Conservation (phyloP, 2,888 invertebrate species). For the Seira sanloemensis region DNA sequence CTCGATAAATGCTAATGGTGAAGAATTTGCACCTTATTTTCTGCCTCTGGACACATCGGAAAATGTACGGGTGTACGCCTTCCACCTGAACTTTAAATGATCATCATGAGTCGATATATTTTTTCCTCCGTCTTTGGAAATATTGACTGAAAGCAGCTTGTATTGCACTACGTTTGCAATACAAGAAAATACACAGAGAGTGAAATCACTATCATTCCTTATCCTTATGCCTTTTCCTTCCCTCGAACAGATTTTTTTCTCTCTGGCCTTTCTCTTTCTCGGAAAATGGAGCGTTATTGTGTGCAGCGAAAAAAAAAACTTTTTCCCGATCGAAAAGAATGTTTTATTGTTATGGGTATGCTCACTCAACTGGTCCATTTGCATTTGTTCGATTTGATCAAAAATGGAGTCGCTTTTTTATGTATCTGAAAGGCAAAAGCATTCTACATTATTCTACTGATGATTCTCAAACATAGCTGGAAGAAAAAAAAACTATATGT, state of each 20-base stretch:
- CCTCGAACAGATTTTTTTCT: not conserved
- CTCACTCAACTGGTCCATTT: conserved; percentile 69
- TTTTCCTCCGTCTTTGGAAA: not conserved
- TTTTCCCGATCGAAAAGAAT: conserved; percentile 43
- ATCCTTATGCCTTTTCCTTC: not conserved
- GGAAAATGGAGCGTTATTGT: not conserved
- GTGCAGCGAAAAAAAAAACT: not conserved
- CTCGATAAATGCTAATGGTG: conserved; percentile 45
- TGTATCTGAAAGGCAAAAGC: not conserved
- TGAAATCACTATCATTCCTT: too few species aligned
- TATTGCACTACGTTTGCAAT: too few species aligned
- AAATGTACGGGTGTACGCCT: not conserved
- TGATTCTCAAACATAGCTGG: not conserved
- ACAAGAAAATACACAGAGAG: too few species aligned
- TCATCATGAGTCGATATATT: too few species aligned
- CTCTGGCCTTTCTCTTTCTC: too few species aligned
- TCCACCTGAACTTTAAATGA: not conserved
- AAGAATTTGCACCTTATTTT: conserved; percentile 7
- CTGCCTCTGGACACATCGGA: conserved; percentile 30
- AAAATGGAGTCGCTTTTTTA: conserved; percentile 65
- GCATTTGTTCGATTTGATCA: conserved; percentile 70
- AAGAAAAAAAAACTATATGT: not conserved
- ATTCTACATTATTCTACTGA: not conserved
- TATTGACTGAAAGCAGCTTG: not conserved
- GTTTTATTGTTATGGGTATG: conserved; percentile 67